A percentile compares a stretch with the other conserved stretches of the same genome.
Evolutionary conservation across 2,888 invertebrate species (phyloP).

Genomic region (Alitta virens): DNA sequence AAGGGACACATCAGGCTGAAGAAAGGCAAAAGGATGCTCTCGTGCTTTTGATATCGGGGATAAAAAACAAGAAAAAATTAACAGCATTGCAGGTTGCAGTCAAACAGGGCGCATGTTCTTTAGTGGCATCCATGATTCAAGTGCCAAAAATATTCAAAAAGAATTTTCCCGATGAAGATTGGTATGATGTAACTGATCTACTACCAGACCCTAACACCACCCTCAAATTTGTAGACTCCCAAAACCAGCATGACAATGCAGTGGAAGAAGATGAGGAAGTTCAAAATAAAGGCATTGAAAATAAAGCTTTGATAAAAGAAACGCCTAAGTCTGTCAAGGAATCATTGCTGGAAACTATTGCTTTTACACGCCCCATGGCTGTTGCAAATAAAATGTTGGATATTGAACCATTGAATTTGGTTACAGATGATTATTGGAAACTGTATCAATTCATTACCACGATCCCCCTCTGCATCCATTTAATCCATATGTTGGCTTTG

Average conservation of each 20-base stretch:
- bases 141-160: constrained; percentile 22
- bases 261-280: no score
- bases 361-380: background rate
- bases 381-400: background rate
- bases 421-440: no score
- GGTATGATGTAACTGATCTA: background rate
- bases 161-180: background rate
- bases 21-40: background rate
- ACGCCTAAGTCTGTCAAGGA: no score
- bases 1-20: constrained; percentile 27
- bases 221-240: no score
- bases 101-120: constrained; percentile 34
- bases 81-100: constrained; percentile 40
- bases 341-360: background rate
- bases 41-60: constrained; percentile 21
- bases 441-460: no score
- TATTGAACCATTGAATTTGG: no score
- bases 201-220: background rate
- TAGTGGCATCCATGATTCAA: constrained; percentile 34
- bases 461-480: no score
- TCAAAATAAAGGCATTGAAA: no score
- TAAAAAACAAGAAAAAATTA: constrained; percentile 35
- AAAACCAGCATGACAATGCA: no score
- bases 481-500: no score
- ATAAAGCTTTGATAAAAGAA: no score